Evolutionary conservation across 2,113 vertebrate genomes (phyloP).

Genomic region (Ursus arctos): DNA sequence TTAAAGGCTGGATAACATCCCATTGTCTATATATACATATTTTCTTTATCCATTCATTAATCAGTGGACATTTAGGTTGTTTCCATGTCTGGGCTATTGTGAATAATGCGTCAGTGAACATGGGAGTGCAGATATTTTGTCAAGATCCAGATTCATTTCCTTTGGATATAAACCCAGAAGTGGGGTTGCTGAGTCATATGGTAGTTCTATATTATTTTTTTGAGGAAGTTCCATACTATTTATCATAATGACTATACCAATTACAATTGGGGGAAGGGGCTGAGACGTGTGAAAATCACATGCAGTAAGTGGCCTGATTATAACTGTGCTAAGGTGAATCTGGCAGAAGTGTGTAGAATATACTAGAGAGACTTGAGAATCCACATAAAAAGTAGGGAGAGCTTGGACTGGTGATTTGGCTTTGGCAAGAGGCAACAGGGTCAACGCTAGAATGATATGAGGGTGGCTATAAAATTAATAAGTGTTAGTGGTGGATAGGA

Average conservation of each 20-base stretch:
- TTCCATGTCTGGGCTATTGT: not conserved
- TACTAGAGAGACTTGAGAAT: not conserved
- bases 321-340: not conserved
- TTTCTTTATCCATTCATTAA: not conserved
- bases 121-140: not conserved
- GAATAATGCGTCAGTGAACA: not conserved
- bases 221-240: not conserved
- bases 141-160: not conserved
- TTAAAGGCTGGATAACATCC: not conserved
- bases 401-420: not conserved
- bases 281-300: not conserved
- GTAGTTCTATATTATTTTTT: not conserved
- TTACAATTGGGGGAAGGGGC: not conserved
- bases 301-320: not conserved
- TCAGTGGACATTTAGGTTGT: not conserved
- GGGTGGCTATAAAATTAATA: not conserved
- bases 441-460: not conserved
- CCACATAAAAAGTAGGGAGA: not conserved
- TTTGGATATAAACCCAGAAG: not conserved
- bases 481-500: not conserved
- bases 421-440: not conserved
- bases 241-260: not conserved
- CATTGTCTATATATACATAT: not conserved
- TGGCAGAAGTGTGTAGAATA: not conserved
- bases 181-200: not conserved